phyloP scores from a whole-genome alignment of 2,113 vertebrate genomes.

The Condylura cristata region DNA sequence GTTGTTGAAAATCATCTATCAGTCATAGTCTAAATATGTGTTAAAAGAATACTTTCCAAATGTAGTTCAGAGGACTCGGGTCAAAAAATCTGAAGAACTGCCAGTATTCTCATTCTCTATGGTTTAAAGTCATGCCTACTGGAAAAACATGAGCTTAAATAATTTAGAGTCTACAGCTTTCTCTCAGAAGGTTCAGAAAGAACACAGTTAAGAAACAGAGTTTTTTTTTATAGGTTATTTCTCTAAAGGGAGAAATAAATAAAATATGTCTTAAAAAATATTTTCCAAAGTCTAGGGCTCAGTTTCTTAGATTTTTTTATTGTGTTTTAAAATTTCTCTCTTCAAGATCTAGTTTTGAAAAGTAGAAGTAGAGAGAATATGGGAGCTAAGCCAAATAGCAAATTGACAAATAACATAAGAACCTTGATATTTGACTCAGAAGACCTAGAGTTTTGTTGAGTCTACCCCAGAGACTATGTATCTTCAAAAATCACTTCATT shows the following conservation, averaged over 20 bases:
- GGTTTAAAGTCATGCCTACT: neutral
- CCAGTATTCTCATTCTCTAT: neutral
- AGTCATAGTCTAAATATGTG: neutral
- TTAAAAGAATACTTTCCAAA: neutral
- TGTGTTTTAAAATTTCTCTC: neutral
- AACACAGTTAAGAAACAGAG: neutral
- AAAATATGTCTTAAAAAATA: neutral
- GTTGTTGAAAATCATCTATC: neutral
- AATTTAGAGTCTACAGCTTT: neutral
- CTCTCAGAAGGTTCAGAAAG: neutral
- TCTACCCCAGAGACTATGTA: neutral
- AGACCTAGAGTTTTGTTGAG: neutral
- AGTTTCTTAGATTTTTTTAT: neutral
- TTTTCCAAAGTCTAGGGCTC: neutral
- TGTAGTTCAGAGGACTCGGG: neutral
- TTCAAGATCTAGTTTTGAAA: neutral
- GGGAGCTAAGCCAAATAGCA: neutral
- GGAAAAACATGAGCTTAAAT: conserved; percentile 1
- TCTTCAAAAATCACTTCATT: neutral
- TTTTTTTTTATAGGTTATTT: neutral
- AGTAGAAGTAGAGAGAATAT: neutral
- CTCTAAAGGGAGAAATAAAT: neutral
- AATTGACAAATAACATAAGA: neutral
- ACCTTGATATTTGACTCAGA: neutral
- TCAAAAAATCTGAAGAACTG: conserved; percentile 36